Evolutionary conservation across 2,113 vertebrate species (phyloP).

Genomic region (Cinclus mexicanus): DNA sequence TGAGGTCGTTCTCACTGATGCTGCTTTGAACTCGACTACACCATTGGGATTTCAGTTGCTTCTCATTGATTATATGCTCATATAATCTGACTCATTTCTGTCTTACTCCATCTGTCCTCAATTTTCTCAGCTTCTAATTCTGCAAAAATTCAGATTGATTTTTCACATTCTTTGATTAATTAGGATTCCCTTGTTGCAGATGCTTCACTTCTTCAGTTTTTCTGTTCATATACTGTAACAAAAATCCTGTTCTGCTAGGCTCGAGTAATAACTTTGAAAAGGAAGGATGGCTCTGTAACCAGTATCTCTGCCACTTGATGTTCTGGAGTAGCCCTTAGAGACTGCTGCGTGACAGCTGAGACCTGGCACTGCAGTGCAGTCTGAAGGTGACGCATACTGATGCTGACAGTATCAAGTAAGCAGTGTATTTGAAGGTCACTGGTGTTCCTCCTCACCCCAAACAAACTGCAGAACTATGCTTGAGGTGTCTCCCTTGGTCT

Average conservation of each 20-base stretch:
- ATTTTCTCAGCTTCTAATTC: not conserved
- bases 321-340: not conserved
- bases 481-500: not conserved
- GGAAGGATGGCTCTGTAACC: not conserved
- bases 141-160: not conserved
- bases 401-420: not conserved
- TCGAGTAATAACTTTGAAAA: not conserved
- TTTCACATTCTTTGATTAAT: not conserved
- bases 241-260: not conserved
- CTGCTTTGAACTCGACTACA: not conserved
- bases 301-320: not conserved
- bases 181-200: not conserved
- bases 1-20: not conserved
- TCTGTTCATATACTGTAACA: not conserved
- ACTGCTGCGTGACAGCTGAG: not conserved
- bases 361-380: not conserved
- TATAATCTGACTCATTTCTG: not conserved
- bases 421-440: conserved; percentile 19
- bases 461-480: not conserved
- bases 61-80: not conserved
- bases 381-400: not conserved
- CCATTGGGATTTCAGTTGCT: not conserved
- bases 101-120: not conserved
- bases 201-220: not conserved
- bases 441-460: not conserved